A percentile compares a stretch with the other conserved stretches of the same genome.
These are phyloP conservation scores for Condylura cristata DNA, from an alignment of 2,113 vertebrate genomes.

Conservation along the genomic window DNA sequence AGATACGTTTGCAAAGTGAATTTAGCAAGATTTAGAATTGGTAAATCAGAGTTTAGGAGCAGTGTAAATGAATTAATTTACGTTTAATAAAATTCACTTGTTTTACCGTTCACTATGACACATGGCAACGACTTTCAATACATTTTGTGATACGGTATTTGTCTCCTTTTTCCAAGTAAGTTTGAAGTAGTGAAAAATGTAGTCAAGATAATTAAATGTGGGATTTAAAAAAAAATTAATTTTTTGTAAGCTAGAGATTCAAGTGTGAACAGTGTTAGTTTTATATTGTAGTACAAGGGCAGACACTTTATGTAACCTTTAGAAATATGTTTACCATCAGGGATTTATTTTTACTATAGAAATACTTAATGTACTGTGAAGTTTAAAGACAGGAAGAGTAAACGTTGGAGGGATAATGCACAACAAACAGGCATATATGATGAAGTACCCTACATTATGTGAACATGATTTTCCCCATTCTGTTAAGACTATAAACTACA, in stretches of 20 bases:
- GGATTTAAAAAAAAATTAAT: conserved; percentile 48
- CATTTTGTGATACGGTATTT: conserved; percentile 20
- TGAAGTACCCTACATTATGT: conserved; percentile 37
- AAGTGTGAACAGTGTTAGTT: conserved; percentile 63
- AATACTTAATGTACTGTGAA: conserved; percentile 73
- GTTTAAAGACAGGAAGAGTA: conserved; percentile 46
- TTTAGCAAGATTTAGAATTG: neutral
- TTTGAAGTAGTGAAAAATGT: conserved; percentile 48
- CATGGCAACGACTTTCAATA: neutral
- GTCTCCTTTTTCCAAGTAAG: conserved; percentile 29
- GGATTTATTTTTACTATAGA: conserved; percentile 77
- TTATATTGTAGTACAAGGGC: conserved; percentile 60
- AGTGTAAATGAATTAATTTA: neutral
- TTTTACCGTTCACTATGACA: neutral
- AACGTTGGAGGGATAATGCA: neutral
- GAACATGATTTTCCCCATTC: conserved; percentile 42
- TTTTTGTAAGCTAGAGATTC: conserved; percentile 60
- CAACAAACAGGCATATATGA: conserved; percentile 9
- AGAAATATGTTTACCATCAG: conserved; percentile 77
- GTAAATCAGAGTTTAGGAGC: neutral
- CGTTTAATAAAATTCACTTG: neutral
- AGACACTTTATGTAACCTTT: conserved; percentile 69
- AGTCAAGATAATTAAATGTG: conserved; percentile 48
- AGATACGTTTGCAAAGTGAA: conserved; percentile 52
- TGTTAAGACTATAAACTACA: conserved; percentile 69